phyloP scores from a whole-genome alignment of 64 coral and sea anemone genomes.

The Montipora sp. region DNA sequence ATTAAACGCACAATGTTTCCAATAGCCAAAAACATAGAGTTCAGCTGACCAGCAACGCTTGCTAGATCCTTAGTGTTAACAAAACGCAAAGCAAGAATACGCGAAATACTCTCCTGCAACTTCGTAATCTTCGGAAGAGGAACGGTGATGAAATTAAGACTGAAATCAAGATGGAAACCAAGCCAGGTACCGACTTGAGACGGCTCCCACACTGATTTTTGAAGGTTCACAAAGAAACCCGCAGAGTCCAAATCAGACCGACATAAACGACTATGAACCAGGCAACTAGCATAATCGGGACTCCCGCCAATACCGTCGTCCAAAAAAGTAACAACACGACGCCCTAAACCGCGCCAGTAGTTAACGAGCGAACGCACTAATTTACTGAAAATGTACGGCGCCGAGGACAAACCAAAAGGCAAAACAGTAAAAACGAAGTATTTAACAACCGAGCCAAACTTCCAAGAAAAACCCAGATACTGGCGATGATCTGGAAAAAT shows the following conservation, averaged over 20 bases:
- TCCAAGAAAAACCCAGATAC: conserved; percentile 60
- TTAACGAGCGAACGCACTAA: conserved; percentile 38
- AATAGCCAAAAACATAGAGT: too few species aligned
- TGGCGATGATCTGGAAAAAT: too few species aligned
- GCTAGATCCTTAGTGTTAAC: conserved; percentile 19
- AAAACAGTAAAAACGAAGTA: conserved; percentile 63
- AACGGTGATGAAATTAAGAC: conserved; percentile 17
- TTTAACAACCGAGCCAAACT: conserved; percentile 16
- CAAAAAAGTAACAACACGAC: conserved; percentile 48
- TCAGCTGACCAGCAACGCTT: conserved; percentile 52
- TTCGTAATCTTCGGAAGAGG: background rate
- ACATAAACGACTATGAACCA: conserved; percentile 43
- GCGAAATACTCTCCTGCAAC: conserved; percentile 25
- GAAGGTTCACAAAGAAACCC: conserved; percentile 51
- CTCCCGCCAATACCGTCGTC: conserved; percentile 61
- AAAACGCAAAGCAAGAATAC: background rate
- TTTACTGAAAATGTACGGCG: conserved; percentile 75
- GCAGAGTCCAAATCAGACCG: conserved; percentile 30
- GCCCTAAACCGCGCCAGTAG: conserved; percentile 44
- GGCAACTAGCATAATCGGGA: background rate
- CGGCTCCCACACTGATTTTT: conserved; percentile 62
- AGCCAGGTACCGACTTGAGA: conserved; percentile 47
- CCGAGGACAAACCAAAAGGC: conserved; percentile 51
- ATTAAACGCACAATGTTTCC: too few species aligned
- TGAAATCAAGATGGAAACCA: conserved; percentile 29